phyloP scores from a whole-genome alignment of 2,113 vertebrate genomes.

The Glareola pratincola region DNA sequence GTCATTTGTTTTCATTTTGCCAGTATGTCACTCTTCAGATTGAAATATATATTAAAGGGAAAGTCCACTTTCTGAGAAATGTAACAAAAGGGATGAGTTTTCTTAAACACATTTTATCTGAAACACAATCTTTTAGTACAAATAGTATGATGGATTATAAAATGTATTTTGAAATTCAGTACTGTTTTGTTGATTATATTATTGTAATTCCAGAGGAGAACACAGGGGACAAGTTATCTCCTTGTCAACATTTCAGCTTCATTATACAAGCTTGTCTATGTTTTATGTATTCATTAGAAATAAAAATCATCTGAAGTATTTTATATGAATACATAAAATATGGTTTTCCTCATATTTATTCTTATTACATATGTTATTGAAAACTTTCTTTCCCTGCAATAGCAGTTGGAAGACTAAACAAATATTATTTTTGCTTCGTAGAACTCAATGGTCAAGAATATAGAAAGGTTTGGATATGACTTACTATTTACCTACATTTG shows the following conservation, averaged over 20 bases:
- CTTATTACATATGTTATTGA: not conserved
- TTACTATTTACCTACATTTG: not conserved
- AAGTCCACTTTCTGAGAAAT: slow-evolving; percentile 60
- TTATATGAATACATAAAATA: not conserved
- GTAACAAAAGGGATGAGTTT: slow-evolving; percentile 28
- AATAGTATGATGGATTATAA: slow-evolving; percentile 18
- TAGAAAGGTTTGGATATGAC: not conserved
- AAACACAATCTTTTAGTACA: slow-evolving; percentile 6
- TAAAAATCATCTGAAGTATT: not conserved
- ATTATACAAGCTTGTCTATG: slow-evolving; percentile 39
- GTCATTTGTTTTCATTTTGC: slow-evolving; percentile 78
- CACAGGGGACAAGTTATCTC: not conserved
- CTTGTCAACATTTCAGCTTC: not conserved
- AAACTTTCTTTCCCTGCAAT: not conserved
- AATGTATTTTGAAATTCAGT: slow-evolving; percentile 49
- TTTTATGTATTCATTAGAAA: slow-evolving; percentile 36
- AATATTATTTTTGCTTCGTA: not conserved
- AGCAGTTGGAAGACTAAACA: not conserved
- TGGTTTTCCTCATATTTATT: not conserved
- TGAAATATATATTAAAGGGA: slow-evolving; percentile 76
- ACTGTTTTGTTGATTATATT: slow-evolving; percentile 30
- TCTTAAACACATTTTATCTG: slow-evolving; percentile 57
- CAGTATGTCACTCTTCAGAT: slow-evolving; percentile 54
- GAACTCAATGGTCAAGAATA: not conserved
- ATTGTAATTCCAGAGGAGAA: not conserved